phyloP scores from a whole-genome alignment of 2,113 vertebrate species.

The Ailurus styani region DNA sequence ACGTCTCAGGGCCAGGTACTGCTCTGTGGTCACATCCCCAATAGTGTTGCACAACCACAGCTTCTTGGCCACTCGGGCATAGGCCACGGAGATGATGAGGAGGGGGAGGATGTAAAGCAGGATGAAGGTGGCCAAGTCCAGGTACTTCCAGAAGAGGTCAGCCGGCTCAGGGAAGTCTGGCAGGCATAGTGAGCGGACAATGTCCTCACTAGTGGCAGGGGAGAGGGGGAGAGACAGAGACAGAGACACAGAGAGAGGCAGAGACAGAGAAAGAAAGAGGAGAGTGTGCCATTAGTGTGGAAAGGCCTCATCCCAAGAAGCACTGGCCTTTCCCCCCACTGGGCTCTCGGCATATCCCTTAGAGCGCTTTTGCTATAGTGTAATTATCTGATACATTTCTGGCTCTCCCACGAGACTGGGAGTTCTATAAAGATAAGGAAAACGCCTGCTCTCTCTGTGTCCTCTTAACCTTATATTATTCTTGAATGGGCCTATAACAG shows the following conservation, averaged over 20 bases:
- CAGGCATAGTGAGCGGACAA: conserved; percentile 89
- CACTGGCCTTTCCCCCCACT: neutral
- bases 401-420: neutral
- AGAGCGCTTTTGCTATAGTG: neutral
- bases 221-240: neutral
- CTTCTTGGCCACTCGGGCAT: conserved; percentile 88
- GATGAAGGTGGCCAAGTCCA: conserved; percentile 91
- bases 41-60: conserved; percentile 92
- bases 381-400: neutral
- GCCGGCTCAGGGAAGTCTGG: conserved; percentile 94
- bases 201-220: conserved; percentile 82
- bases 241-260: neutral
- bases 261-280: neutral
- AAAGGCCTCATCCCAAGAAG: neutral
- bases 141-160: conserved; percentile 94
- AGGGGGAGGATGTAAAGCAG: conserved; percentile 93
- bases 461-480: neutral
- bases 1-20: conserved; percentile 87
- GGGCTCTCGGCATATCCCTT: neutral
- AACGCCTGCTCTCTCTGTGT: neutral
- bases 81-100: conserved; percentile 90
- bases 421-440: neutral
- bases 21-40: conserved; percentile 90
- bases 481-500: neutral
- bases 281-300: neutral